Percentiles rank a stretch among this genome's conserved stretches.
These are phyloP conservation scores for Hermaeophaga mercurialis DNA, from an alignment of 2,888 invertebrate genomes.

Conservation along the genomic window DNA sequence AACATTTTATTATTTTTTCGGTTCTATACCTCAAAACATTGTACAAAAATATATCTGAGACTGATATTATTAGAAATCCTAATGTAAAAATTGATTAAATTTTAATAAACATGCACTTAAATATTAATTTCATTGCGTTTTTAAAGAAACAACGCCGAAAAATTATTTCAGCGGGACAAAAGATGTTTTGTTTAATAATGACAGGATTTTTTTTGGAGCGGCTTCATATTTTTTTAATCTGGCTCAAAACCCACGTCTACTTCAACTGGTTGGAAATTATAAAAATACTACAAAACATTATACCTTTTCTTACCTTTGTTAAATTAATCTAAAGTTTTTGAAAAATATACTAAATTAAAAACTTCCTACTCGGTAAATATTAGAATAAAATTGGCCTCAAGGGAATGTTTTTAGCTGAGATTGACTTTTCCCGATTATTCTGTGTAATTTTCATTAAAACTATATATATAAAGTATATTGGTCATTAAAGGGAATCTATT, in stretches of 20 bases:
- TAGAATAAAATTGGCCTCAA: conserved; percentile 12
- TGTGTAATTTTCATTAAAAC: conserved; percentile 12
- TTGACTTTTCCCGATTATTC: conserved; percentile 7
- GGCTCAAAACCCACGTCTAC: background rate
- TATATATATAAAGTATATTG: too few relatives aligned
- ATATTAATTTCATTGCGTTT: too few relatives aligned
- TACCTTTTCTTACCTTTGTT: background rate
- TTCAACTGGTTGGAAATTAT: conserved; percentile 10
- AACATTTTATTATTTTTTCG: too few relatives aligned
- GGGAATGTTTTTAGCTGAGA: conserved; percentile 16
- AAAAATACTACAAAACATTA: background rate
- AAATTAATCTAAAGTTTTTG: background rate
- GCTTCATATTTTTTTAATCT: background rate
- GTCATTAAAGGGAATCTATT: too few relatives aligned
- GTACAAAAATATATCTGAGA: too few relatives aligned
- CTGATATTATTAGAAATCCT: too few relatives aligned
- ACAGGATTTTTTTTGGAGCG: background rate
- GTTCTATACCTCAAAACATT: too few relatives aligned
- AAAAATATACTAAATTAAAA: conserved; percentile 10
- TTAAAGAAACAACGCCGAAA: too few relatives aligned
- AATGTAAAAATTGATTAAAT: too few relatives aligned
- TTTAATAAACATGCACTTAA: too few relatives aligned
- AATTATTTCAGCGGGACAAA: background rate
- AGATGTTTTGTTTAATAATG: background rate
- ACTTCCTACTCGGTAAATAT: background rate